Conservation (phyloP, 2,113 vertebrate genomes). For the Oncorhynchus tshawytscha region DNA sequence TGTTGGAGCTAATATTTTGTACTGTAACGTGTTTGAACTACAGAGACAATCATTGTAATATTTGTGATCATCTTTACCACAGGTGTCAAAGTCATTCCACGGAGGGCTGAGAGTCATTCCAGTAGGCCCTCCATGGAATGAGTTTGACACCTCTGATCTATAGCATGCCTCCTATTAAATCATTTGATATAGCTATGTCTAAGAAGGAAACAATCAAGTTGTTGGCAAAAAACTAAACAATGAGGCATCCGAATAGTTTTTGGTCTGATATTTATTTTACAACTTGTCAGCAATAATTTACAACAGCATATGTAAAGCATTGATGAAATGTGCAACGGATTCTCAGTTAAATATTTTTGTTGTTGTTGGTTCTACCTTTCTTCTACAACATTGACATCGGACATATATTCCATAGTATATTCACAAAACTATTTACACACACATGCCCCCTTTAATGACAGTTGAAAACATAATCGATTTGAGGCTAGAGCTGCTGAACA, state of each 20-base stretch:
- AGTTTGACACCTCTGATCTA: too few relatives aligned
- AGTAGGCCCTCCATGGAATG: too few relatives aligned
- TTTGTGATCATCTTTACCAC: too few relatives aligned
- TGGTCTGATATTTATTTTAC: conserved; percentile 88
- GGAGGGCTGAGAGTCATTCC: too few relatives aligned
- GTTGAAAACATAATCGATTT: conserved; percentile 84
- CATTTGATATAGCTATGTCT: too few relatives aligned
- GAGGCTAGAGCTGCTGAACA: conserved; percentile 85
- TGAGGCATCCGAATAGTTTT: conserved; percentile 59
- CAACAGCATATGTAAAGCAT: conserved; percentile 93
- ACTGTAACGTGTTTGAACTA: too few relatives aligned
- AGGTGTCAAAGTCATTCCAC: too few relatives aligned
- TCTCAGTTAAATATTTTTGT: conserved; percentile 79
- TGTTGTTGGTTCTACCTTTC: conserved; percentile 69
- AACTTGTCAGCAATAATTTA: conserved; percentile 97
- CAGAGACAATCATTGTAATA: too few relatives aligned
- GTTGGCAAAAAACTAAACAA: conserved; percentile 25
- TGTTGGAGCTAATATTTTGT: too few relatives aligned
- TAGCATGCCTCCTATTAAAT: too few relatives aligned
- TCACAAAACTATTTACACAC: conserved; percentile 92
- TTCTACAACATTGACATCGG: conserved; percentile 94
- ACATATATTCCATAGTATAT: conserved; percentile 84
- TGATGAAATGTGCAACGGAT: conserved; percentile 92
- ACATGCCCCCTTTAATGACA: conserved; percentile 83
- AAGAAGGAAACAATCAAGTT: not conserved